Percentiles rank a stretch among this genome's conserved stretches.
Conservation (phyloP, 2,888 invertebrate genomes). For the Drosophila meridiana region DNA sequence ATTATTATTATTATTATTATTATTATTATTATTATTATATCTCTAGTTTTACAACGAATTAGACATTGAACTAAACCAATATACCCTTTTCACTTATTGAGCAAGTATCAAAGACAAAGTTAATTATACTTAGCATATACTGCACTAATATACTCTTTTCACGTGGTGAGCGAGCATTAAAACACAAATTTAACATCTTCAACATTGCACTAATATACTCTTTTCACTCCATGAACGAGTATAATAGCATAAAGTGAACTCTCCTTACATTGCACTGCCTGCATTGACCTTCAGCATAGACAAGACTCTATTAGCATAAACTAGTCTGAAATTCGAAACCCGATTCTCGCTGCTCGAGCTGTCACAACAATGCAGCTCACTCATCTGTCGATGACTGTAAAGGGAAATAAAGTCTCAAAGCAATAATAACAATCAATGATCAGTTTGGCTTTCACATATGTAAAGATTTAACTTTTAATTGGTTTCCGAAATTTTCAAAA, state of each 20-base stretch:
- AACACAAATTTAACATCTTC: not conserved
- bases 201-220: not conserved
- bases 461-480: constrained; percentile 20
- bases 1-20: not conserved
- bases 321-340: not conserved
- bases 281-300: constrained; percentile 8
- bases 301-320: not conserved
- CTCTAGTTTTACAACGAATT: no score
- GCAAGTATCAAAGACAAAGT: not conserved
- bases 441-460: constrained; percentile 27
- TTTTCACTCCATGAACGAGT: not conserved
- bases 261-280: not conserved
- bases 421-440: not conserved
- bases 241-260: not conserved
- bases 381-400: not conserved
- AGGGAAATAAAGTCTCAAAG: not conserved
- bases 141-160: not conserved
- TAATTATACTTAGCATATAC: not conserved
- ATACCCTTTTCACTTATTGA: not conserved
- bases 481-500: not conserved
- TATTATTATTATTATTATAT: not conserved
- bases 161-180: not conserved
- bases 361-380: not conserved
- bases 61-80: not conserved
- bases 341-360: not conserved